Percentiles rank a stretch among this genome's conserved stretches.
Evolutionary conservation across 64 coral and sea anemone species (phyloP).

Genomic region (Porites australiensis): DNA sequence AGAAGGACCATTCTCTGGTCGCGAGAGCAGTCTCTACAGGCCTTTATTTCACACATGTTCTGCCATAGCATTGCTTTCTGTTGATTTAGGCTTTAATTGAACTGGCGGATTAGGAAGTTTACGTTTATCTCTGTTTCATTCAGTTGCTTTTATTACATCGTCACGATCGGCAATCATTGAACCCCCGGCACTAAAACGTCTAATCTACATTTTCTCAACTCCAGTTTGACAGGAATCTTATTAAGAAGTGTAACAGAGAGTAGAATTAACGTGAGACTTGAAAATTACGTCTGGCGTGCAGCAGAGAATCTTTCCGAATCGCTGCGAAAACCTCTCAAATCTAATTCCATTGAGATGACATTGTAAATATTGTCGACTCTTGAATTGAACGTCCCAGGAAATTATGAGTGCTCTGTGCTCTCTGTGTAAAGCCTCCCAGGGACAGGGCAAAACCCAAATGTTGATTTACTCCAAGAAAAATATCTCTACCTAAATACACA

Average conservation of each 20-base stretch:
- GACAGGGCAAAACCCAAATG: background rate
- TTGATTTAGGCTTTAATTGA: slow-evolving; percentile 85
- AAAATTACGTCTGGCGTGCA: background rate
- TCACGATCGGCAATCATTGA: slow-evolving; percentile 60
- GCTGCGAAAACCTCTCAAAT: slow-evolving; percentile 45
- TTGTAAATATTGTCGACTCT: slow-evolving; percentile 43
- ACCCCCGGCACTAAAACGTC: background rate
- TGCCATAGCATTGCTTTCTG: slow-evolving; percentile 36
- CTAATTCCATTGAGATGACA: slow-evolving; percentile 52
- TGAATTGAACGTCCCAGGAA: slow-evolving; percentile 51
- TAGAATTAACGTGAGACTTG: background rate
- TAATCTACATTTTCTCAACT: background rate
- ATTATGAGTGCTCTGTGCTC: slow-evolving; percentile 17
- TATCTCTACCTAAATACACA: background rate
- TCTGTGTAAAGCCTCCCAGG: slow-evolving; percentile 9
- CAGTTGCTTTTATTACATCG: slow-evolving; percentile 70
- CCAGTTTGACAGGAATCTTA: background rate
- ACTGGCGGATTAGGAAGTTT: slow-evolving; percentile 88
- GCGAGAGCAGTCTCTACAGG: slow-evolving; percentile 32
- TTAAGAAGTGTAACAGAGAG: background rate
- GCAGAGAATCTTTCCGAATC: background rate
- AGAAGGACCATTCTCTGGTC: slow-evolving; percentile 36
- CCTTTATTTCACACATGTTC: slow-evolving; percentile 74
- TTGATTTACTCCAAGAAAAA: slow-evolving; percentile 23
- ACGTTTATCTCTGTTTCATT: slow-evolving; percentile 65